phyloP scores from a whole-genome alignment of 2,888 invertebrate genomes.

The Hyles lineata region DNA sequence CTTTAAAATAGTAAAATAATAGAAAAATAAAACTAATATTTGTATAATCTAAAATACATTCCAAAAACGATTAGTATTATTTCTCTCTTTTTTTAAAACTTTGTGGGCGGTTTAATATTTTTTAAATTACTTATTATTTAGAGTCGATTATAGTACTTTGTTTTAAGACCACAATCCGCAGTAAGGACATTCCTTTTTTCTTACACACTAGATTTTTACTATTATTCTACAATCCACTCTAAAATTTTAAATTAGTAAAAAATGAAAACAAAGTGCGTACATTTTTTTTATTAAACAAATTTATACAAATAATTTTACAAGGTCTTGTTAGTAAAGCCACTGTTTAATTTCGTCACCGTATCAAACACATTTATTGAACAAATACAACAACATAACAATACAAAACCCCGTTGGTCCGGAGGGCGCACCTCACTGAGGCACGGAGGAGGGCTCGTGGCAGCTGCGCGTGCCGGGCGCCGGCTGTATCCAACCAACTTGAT shows the following conservation, averaged over 20 bases:
- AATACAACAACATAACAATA: constrained; percentile 59
- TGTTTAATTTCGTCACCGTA: constrained; percentile 19
- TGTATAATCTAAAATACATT: too few relatives aligned
- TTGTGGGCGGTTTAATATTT: too few relatives aligned
- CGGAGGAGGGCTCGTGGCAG: constrained; percentile 69
- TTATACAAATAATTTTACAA: constrained; percentile 10
- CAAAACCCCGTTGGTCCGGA: constrained; percentile 71
- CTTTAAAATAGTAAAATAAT: too few relatives aligned
- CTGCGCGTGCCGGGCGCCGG: constrained; percentile 77
- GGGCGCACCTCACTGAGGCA: constrained; percentile 65
- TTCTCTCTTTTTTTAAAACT: too few relatives aligned
- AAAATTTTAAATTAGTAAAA: not conserved
- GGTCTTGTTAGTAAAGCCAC: not conserved
- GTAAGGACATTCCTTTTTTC: too few relatives aligned
- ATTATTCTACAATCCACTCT: not conserved
- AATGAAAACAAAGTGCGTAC: not conserved
- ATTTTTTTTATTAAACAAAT: not conserved
- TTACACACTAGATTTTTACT: too few relatives aligned
- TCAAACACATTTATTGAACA: constrained; percentile 27
- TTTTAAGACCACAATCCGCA: too few relatives aligned
- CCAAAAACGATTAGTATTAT: too few relatives aligned
- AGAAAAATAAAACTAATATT: too few relatives aligned
- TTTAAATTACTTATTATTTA: too few relatives aligned
- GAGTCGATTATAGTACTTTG: too few relatives aligned
- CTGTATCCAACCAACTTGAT: constrained; percentile 75